These are phyloP conservation scores for Apamea monoglypha DNA, from an alignment of 2,888 invertebrate species.

Conservation along the genomic window DNA sequence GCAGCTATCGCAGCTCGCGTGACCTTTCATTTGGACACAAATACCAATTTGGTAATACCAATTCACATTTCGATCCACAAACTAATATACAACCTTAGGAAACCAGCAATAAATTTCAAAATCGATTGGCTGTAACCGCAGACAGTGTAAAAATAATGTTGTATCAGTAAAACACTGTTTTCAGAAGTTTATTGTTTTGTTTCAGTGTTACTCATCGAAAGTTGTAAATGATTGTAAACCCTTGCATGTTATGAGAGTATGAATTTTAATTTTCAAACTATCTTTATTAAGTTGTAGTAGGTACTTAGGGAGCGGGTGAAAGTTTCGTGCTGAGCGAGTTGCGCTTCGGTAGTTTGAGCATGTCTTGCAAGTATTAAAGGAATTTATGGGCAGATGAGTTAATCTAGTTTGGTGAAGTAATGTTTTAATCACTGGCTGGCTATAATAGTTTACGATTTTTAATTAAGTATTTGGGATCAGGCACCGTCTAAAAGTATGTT, in stretches of 20 bases:
- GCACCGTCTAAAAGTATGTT: neutral
- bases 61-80: slow-evolving; percentile 37
- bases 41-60: slow-evolving; percentile 68
- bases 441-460: neutral
- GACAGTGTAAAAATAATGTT: slow-evolving; percentile 43
- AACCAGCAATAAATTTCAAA: slow-evolving; percentile 33
- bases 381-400: slow-evolving; percentile 4
- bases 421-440: neutral
- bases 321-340: slow-evolving; percentile 2
- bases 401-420: neutral
- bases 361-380: slow-evolving; percentile 10
- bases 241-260: slow-evolving; percentile 18
- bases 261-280: slow-evolving; percentile 13
- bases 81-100: slow-evolving; percentile 11
- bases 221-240: slow-evolving; percentile 44
- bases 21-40: slow-evolving; percentile 69
- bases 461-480: neutral
- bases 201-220: slow-evolving; percentile 41
- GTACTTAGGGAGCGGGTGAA: neutral
- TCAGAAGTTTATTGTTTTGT: slow-evolving; percentile 55
- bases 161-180: slow-evolving; percentile 60
- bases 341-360: neutral
- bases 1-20: slow-evolving; percentile 68
- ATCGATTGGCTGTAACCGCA: slow-evolving; percentile 16
- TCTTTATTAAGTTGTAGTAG: slow-evolving; percentile 5